Conservation (phyloP, 2,797 vertebrate species). For the Morus bassanus region DNA sequence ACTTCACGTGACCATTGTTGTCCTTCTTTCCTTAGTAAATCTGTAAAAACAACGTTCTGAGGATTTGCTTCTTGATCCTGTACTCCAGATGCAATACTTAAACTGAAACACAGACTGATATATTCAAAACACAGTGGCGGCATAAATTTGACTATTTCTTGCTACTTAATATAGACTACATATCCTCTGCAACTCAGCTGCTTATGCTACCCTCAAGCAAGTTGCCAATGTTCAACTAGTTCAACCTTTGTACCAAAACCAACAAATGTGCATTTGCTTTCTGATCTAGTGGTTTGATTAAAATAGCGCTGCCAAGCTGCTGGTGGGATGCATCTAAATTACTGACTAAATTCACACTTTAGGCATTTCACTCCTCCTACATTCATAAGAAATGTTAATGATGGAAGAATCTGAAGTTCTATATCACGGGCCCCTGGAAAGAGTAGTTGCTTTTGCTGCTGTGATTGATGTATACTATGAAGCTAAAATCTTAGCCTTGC, state of each 20-base stretch:
- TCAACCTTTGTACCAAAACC: not conserved
- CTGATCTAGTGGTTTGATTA: not conserved
- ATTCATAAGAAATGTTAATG: not conserved
- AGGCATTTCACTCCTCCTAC: not conserved
- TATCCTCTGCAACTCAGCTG: not conserved
- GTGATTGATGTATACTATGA: not conserved
- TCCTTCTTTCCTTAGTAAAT: not conserved
- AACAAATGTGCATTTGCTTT: not conserved
- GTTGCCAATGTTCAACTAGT: not conserved
- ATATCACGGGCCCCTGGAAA: not conserved
- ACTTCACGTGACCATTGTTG: not conserved
- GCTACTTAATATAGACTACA: not conserved
- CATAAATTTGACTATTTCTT: not conserved
- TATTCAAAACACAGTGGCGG: not conserved
- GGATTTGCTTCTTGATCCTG: not conserved
- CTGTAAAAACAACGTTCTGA: not conserved
- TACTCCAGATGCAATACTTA: not conserved
- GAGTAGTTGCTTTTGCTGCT: not conserved
- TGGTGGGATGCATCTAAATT: not conserved
- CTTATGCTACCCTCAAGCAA: not conserved
- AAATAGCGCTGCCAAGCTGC: not conserved
- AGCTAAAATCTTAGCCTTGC: not conserved
- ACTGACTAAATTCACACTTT: not conserved
- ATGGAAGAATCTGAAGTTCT: not conserved
- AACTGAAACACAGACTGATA: not conserved